Evolutionary conservation across 1,140 invertebrate species (phyloP), one percentile per base, ranked within the genome.

Genomic region (Stegodyphus mimosarum): DNA sequence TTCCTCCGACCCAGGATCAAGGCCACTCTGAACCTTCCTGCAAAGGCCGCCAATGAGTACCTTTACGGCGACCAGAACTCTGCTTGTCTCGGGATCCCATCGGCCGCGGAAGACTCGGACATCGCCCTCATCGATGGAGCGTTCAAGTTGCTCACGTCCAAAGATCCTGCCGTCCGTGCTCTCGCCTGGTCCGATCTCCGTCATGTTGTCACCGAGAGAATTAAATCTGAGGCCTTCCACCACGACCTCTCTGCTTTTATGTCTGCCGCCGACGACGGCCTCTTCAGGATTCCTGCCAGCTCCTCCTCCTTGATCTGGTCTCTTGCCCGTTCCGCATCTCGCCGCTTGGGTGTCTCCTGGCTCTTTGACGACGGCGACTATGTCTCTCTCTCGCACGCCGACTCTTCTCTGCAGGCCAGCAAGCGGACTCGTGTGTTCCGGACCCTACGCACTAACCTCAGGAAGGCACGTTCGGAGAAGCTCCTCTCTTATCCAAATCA

Each of bases 341-440:
- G 6, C 17, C 7, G 64, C 6, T n/a, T 66, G 10, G 64, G 64
- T 7, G 17, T 83, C 3, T n/a, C 55, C 13, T 83, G 79, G 79
- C 1, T 15, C 0, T 49, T 69, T 5, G 6, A 18, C 0, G 17
- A 53, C 2, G 77, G 15, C 6, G 50, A 10, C 0, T 48, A 17
- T 0, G 0, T 5, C 3, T 6, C 66, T 4, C 2, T 50, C 74
- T 15, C 11, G 15, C 2, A 64, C 11, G 60, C 2, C 10, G 0
- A 5, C 10, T 0, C 6, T 51, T 3, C 3, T 9, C 49, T 18
- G 2, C 15, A 6, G 1, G 18, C n/a, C 7, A 7, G 7, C 4
- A 6, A 4, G n/a, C n/a, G n/a, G n/a, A n/a, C n/a, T 33, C 1
- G 1, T 0, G 0, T 17, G 11, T 2, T 51, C 15, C 0, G 9